Evolutionary conservation across 1,140 invertebrate species (phyloP), one percentile per base, ranked within the genome.

Genomic region (Tribolium castaneum): DNA sequence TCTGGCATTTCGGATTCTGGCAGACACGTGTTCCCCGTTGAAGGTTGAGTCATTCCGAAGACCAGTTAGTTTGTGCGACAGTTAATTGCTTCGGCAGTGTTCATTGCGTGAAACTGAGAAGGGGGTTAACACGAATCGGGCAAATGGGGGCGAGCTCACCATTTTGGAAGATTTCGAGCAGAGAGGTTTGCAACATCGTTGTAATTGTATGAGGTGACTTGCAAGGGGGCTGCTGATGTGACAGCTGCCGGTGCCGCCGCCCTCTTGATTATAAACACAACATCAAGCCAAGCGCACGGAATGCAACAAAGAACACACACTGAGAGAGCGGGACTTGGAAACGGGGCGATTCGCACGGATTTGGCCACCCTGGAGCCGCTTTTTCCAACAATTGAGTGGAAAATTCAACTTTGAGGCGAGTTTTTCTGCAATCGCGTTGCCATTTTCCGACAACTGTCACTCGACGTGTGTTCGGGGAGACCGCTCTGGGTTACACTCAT

Each of bases 1-100:
- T 84, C 83, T 10, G 82, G 81, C 83, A 84, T 83, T 22, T 78
- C 83, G 70, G 78, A 70, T 39, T 83, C 80, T 62, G 76, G 76
- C 39, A 84, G 80, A 77, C 70, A 79, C n/a, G 45, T 51, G 66
- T 70, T 79, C 12, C 25, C 75, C 49, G 75, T 35, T 75, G 70
- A 71, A 73, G 80, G 70, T 51, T 82, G 80, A 52, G 75, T 81
- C 83, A 84, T 84, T 80, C 56, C 62, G 35, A 19, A 19, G 16
- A 19, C 16, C 16, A 19, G 16, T 19, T 2, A 19, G 16, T 19
- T 30, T 30, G 25, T 30, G 14, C 12, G 52, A 9, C 14, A 19
- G n/a, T 54, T 54, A 54, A 14, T 50, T 50, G 10, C 1, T 16
- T 54, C 56, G 13, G 19, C 9, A 10, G 50, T 56, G 12, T 0